Evolutionary conservation across 1,140 invertebrate genomes (phyloP), one percentile per base, ranked within the genome.

Genomic region (Sitophilus oryzae): DNA sequence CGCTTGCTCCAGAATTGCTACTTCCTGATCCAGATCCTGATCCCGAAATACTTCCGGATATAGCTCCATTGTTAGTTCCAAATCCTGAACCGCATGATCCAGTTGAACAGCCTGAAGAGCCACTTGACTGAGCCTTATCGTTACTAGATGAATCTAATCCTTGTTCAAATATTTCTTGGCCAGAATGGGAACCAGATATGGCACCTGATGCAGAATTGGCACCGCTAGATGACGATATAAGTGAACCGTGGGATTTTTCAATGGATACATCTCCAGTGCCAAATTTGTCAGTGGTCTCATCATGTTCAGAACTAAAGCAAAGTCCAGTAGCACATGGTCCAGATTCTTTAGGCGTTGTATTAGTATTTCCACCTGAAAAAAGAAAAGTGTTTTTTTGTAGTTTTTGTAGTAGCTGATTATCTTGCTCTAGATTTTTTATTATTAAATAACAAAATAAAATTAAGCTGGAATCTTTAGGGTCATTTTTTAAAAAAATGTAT

Each of bases 171-270:
- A n/a, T n/a, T n/a, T n/a, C n/a, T n/a, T n/a, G n/a, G n/a, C n/a
- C n/a, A n/a, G n/a, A n/a, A n/a, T n/a, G n/a, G n/a, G n/a, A n/a
- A n/a, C n/a, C 25, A 30, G 5, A 6, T 30, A 11, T 11, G 25
- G 25, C 25, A 1, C 22, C 3, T 35, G 3, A 5, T 6, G 15
- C 19, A 19, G 18, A 14, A 15, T 40, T 40, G 38, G 8, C 16
- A 23, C 10, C 1, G 19, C 45, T 8, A 36, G 21, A 21, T 20
- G 34, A 25, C 20, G 41, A 18, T n/a, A 52, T 18, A 21, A 30
- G 4, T 15, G 23, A 37, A 2, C 51, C 51, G 10, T 53, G 19
- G 3, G 25, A 1, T 53, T 53, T 53, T 25, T 53, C 25, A 18
- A 53, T 53, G 6, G 19, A 22, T 0, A 53, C 51, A 23, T 53